Percentiles rank a stretch among this genome's conserved stretches.
Conservation (phyloP, 1,140 invertebrate genomes). For the Pomacea maculata region DNA sequence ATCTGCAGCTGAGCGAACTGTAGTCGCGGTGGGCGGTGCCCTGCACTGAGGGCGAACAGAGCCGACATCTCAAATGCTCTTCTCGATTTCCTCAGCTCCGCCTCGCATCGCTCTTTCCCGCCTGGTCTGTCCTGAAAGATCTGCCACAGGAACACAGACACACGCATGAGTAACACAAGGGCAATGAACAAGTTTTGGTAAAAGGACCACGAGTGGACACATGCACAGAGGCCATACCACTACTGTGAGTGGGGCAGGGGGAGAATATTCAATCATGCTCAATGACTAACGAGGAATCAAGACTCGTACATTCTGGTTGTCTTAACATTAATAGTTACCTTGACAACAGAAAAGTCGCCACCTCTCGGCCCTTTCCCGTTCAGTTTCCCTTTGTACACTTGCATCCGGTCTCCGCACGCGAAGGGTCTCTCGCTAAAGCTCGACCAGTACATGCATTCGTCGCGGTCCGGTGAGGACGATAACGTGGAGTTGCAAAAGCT, state of each 20-base stretch:
- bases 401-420: slow-evolving; percentile 17
- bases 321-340: slow-evolving; percentile 1
- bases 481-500: slow-evolving; percentile 25
- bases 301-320: too few species aligned
- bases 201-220: background rate
- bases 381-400: slow-evolving; percentile 24
- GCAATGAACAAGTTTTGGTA: too few species aligned
- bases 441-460: slow-evolving; percentile 25
- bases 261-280: too few species aligned
- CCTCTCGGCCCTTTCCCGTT: slow-evolving; percentile 26
- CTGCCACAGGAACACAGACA: slow-evolving; percentile 1
- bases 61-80: background rate
- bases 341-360: slow-evolving; percentile 24
- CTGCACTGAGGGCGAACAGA: background rate
- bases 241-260: too few species aligned
- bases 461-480: slow-evolving; percentile 19
- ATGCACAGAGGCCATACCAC: too few species aligned
- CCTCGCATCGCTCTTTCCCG: background rate
- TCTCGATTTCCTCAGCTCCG: slow-evolving; percentile 8
- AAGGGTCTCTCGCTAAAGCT: slow-evolving; percentile 21
- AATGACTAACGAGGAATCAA: too few species aligned
- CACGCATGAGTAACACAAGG: background rate
- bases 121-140: slow-evolving; percentile 14
- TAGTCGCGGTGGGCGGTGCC: background rate
- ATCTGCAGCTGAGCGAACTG: slow-evolving; percentile 13